Conservation (phyloP, 2,888 invertebrate species). For the Labia minor region DNA sequence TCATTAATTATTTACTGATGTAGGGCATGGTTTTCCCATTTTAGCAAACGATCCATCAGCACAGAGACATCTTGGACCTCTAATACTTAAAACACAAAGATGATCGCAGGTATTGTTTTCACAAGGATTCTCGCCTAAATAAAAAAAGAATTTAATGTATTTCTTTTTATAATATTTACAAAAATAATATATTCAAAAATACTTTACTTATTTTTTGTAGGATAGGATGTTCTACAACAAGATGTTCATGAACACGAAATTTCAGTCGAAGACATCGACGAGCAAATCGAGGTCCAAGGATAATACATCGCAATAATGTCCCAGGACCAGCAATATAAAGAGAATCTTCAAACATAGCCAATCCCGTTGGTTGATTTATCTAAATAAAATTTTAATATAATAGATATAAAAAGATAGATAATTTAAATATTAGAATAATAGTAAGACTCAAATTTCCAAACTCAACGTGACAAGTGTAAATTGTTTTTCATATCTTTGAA, state of each 20-base stretch:
- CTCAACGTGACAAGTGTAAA: too few species aligned
- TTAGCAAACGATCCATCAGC: slow-evolving; percentile 39
- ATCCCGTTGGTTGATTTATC: slow-evolving; percentile 48
- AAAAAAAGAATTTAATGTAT: not conserved
- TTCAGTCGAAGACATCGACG: slow-evolving; percentile 27
- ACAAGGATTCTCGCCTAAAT: slow-evolving; percentile 41
- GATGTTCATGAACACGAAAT: slow-evolving; percentile 39
- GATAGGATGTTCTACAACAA: slow-evolving; percentile 44
- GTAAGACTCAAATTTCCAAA: too few species aligned
- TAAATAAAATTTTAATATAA: slow-evolving; percentile 25
- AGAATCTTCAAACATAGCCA: slow-evolving; percentile 63
- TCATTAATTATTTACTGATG: not conserved
- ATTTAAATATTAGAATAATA: not conserved
- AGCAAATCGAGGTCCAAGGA: slow-evolving; percentile 37
- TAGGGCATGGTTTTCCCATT: slow-evolving; percentile 34
- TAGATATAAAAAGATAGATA: not conserved
- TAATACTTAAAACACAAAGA: slow-evolving; percentile 48
- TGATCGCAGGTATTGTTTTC: slow-evolving; percentile 43
- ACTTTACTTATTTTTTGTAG: slow-evolving; percentile 40
- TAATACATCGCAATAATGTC: slow-evolving; percentile 47
- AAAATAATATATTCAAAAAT: slow-evolving; percentile 14
- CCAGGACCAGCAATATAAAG: slow-evolving; percentile 51
- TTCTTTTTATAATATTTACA: too few species aligned
- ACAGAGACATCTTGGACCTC: slow-evolving; percentile 46
- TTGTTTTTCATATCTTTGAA: not conserved